phyloP scores from a whole-genome alignment of 2,888 invertebrate genomes.

The Pterostichus madidus region DNA sequence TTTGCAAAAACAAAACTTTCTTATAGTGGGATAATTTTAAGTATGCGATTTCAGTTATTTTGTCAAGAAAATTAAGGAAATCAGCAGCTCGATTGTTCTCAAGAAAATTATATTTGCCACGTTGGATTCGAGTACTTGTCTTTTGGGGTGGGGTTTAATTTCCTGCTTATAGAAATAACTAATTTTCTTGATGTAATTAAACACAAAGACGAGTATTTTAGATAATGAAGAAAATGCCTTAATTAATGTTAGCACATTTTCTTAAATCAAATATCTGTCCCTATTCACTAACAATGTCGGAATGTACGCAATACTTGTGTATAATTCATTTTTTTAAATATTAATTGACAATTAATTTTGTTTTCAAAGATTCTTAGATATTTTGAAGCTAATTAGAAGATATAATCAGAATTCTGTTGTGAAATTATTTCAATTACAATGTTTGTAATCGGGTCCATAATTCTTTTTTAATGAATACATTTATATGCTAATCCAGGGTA shows the following conservation, averaged over 20 bases:
- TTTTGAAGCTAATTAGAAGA: constrained; percentile 28
- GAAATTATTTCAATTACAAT: constrained; percentile 37
- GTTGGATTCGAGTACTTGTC: constrained; percentile 49
- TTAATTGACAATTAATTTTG: constrained; percentile 36
- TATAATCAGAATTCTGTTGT: constrained; percentile 8
- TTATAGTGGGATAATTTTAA: constrained; percentile 27
- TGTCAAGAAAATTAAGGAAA: constrained; percentile 57
- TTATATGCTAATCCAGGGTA: constrained; percentile 29
- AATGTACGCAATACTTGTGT: constrained; percentile 14
- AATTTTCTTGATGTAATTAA: constrained; percentile 64
- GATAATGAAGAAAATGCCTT: constrained; percentile 57
- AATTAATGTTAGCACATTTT: constrained; percentile 58
- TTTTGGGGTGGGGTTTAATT: constrained; percentile 57
- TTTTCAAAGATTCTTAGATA: background rate
- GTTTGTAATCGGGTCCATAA: constrained; percentile 22
- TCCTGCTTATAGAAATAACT: constrained; percentile 66
- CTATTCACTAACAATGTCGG: constrained; percentile 12
- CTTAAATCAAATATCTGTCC: constrained; percentile 46
- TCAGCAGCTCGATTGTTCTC: constrained; percentile 43
- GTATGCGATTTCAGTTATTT: constrained; percentile 55
- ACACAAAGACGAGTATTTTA: constrained; percentile 58
- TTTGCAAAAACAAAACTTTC: constrained; percentile 45
- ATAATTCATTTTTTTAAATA: constrained; percentile 30
- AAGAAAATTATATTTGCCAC: constrained; percentile 59
- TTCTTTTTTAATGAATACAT: constrained; percentile 43